These are phyloP conservation scores for Hyalella azteca DNA, from an alignment of 2,888 invertebrate species.

Conservation along the genomic window DNA sequence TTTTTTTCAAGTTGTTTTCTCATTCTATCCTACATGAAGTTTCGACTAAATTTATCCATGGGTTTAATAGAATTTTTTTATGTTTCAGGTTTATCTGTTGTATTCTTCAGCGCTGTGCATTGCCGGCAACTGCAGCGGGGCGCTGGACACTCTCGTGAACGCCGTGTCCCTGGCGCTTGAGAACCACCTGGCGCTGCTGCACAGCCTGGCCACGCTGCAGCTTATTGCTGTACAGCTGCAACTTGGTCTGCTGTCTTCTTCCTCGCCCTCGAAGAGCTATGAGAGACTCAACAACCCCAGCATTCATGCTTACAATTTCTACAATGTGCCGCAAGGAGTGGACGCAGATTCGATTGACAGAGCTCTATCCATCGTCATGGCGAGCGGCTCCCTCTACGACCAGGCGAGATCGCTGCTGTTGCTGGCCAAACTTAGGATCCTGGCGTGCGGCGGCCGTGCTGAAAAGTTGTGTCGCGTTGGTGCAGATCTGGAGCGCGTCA, in stretches of 20 bases:
- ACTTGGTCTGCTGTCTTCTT: background rate
- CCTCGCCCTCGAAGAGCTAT: background rate
- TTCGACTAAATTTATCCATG: no score
- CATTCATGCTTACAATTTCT: constrained; percentile 23
- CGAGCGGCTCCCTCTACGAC: constrained; percentile 82
- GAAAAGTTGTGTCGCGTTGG: constrained; percentile 42
- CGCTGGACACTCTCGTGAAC: constrained; percentile 5
- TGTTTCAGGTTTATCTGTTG: constrained; percentile 7
- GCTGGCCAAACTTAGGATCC: constrained; percentile 71
- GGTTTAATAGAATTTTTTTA: no score
- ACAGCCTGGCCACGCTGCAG: constrained; percentile 24
- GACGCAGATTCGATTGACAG: background rate
- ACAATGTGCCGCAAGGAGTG: background rate
- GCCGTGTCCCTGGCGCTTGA: background rate
- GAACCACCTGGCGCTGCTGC: constrained; percentile 24
- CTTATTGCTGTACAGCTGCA: constrained; percentile 28
- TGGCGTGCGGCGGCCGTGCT: background rate
- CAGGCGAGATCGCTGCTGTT: constrained; percentile 77
- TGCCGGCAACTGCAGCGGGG: constrained; percentile 25
- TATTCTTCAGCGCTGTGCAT: background rate
- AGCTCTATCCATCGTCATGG: constrained; percentile 26
- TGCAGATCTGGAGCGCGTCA: constrained; percentile 42
- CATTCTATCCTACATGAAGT: no score
- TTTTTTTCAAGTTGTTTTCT: no score
- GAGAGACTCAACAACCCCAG: background rate